phyloP scores from a whole-genome alignment of 2,797 vertebrate genomes.

The Limnodromus scolopaceus region DNA sequence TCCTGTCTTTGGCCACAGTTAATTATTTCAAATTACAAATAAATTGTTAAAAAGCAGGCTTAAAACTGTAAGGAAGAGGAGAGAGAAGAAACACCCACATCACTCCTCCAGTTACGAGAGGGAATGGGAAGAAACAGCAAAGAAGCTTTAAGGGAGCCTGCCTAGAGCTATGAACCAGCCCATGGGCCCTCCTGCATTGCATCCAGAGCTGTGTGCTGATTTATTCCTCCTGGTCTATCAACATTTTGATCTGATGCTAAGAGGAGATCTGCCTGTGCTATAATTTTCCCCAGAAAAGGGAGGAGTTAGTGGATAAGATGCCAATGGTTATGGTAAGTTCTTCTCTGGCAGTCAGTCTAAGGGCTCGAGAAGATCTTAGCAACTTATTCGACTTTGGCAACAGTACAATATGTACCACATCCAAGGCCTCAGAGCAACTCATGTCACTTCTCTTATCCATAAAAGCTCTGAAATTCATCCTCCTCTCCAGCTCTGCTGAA shows the following conservation, averaged over 20 bases:
- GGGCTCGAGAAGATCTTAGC: not conserved
- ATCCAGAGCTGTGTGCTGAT: not conserved
- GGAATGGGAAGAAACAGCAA: not conserved
- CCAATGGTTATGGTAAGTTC: not conserved
- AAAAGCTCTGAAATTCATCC: conserved; percentile 8
- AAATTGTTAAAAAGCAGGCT: not conserved
- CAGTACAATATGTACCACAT: not conserved
- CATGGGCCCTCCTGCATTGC: not conserved
- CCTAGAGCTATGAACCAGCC: not conserved
- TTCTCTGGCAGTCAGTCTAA: not conserved
- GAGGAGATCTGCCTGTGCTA: not conserved
- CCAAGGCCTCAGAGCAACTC: not conserved
- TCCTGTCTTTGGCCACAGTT: no score
- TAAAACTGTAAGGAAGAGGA: not conserved
- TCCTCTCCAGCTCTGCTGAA: not conserved
- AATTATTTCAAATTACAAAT: conserved; percentile 13
- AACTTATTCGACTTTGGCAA: conserved; percentile 24
- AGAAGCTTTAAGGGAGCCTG: not conserved
- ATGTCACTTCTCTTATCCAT: not conserved
- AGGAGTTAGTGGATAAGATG: not conserved
- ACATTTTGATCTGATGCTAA: not conserved
- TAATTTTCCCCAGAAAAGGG: not conserved
- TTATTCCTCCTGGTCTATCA: not conserved
- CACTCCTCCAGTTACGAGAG: not conserved
- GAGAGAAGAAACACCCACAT: not conserved